Conservation (phyloP, 2,113 vertebrate species). For the Thryonomys swinderianus region DNA sequence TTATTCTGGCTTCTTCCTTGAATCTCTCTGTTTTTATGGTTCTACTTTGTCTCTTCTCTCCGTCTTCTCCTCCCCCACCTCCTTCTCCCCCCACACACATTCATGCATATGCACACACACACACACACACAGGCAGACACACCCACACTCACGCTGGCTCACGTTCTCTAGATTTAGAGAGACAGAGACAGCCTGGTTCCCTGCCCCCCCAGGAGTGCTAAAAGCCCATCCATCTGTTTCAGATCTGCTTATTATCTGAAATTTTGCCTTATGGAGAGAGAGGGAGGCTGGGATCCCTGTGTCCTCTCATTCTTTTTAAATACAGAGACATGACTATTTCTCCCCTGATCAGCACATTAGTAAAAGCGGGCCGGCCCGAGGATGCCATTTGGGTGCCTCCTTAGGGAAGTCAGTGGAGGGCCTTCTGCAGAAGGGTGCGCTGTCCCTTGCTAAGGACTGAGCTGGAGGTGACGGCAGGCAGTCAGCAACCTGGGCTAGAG, state of each 20-base stretch:
- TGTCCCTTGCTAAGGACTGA: neutral
- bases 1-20: neutral
- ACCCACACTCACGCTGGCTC: neutral
- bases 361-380: neutral
- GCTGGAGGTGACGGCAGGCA: too few species aligned
- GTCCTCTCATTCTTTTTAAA: constrained; percentile 35
- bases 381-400: neutral
- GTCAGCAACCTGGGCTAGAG: neutral
- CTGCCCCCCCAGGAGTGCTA: constrained; percentile 62
- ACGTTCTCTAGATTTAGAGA: constrained; percentile 44
- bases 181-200: constrained; percentile 61
- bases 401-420: neutral
- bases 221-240: constrained; percentile 60
- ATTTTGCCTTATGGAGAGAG: constrained; percentile 36
- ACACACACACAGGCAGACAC: neutral
- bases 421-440: neutral
- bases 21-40: neutral
- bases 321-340: constrained; percentile 23
- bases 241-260: constrained; percentile 63
- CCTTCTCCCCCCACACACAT: neutral
- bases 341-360: constrained; percentile 50
- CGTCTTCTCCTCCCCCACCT: too few species aligned
- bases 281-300: neutral
- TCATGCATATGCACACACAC: too few species aligned
- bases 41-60: neutral